These are phyloP conservation scores for Drosophila tani DNA, from an alignment of 1,140 invertebrate genomes.

Conservation along the genomic window DNA sequence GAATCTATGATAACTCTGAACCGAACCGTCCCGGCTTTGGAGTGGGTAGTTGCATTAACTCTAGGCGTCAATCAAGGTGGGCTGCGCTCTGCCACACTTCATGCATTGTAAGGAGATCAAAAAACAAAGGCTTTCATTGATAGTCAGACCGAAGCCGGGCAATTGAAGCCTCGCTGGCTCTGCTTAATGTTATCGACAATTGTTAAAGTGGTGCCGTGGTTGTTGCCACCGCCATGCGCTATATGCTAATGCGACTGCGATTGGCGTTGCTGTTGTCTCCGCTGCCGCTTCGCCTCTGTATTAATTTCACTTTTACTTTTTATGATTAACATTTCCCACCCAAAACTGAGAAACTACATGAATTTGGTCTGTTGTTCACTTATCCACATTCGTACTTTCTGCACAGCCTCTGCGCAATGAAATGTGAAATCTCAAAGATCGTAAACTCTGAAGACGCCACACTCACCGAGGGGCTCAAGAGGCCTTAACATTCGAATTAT, in stretches of 20 bases:
- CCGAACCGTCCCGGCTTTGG: conserved; percentile 22
- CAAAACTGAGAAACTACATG: conserved; percentile 79
- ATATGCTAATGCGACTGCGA: conserved; percentile 72
- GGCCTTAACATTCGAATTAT: conserved; percentile 45
- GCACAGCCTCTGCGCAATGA: conserved; percentile 56
- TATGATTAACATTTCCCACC: conserved; percentile 81
- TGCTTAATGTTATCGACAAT: conserved; percentile 62
- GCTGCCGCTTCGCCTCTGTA: conserved; percentile 43
- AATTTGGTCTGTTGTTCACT: conserved; percentile 41
- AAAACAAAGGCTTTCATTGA: conserved; percentile 56
- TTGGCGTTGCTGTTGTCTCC: conserved; percentile 50
- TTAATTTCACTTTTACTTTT: conserved; percentile 83
- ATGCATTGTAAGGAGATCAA: conserved; percentile 47
- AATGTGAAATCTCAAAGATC: conserved; percentile 79
- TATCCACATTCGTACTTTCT: conserved; percentile 64
- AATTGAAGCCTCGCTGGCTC: conserved; percentile 43
- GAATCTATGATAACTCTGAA: conserved; percentile 5
- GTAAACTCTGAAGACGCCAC: conserved; percentile 69
- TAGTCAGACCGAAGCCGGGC: conserved; percentile 45
- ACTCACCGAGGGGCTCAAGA: conserved; percentile 14
- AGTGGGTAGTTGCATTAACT: conserved; percentile 6
- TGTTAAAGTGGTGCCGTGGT: conserved; percentile 26
- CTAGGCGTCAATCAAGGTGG: conserved; percentile 64
- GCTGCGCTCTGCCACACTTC: conserved; percentile 22
- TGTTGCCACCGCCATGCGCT: conserved; percentile 61